These are phyloP conservation scores for Ciconia stormi DNA, from an alignment of 2,113 vertebrate species.

Conservation along the genomic window DNA sequence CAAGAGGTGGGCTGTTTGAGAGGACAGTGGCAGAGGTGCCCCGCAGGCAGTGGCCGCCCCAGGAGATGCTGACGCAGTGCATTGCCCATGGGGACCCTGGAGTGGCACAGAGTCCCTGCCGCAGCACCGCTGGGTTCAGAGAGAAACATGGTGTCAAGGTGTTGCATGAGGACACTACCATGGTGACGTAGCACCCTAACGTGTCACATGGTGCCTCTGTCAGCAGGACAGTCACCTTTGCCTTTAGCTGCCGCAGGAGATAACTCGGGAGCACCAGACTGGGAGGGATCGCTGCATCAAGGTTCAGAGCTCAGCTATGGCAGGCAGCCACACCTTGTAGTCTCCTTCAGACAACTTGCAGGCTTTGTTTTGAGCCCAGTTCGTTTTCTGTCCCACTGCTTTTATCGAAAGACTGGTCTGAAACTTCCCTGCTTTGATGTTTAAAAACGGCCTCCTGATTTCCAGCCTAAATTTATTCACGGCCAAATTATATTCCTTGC, in stretches of 20 bases:
- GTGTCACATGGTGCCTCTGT: neutral
- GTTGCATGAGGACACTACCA: accelerated
- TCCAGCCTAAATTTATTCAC: neutral
- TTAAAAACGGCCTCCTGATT: neutral
- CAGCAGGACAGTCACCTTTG: neutral
- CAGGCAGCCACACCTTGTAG: neutral
- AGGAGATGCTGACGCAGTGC: neutral
- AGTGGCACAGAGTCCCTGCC: neutral
- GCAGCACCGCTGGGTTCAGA: accelerated
- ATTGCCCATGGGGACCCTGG: neutral
- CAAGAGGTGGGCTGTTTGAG: neutral
- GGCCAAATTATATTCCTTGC: neutral
- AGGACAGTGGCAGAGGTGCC: neutral
- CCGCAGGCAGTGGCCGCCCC: accelerated
- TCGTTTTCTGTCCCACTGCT: neutral
- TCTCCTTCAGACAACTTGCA: neutral
- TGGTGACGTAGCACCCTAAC: accelerated
- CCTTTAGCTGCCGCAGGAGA: neutral
- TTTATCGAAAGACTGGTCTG: neutral
- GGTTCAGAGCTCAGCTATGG: neutral
- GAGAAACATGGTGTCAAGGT: accelerated
- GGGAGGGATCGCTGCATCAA: accelerated
- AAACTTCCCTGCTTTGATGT: neutral
- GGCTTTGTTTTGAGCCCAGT: neutral
- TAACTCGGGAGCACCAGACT: neutral